phyloP scores from a whole-genome alignment of 1,140 invertebrate species.

The Orussus abietinus region DNA sequence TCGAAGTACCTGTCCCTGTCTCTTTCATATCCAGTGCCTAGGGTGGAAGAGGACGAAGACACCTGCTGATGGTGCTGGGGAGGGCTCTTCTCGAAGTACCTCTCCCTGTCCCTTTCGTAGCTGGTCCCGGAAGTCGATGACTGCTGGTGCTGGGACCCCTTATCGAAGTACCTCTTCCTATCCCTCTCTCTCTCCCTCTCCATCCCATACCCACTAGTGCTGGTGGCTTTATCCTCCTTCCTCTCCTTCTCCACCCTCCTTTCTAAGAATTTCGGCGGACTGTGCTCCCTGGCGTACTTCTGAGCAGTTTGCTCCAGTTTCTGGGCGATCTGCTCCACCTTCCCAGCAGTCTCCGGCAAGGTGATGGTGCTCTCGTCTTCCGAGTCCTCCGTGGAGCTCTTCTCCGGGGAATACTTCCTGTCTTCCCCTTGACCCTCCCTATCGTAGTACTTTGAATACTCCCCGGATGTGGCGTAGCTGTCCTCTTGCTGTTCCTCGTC shows the following conservation, averaged over 20 bases:
- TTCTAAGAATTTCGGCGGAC: constrained; percentile 48
- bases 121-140: constrained; percentile 29
- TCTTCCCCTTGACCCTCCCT: too few relatives aligned
- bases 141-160: constrained; percentile 23
- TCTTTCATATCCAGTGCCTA: constrained; percentile 18
- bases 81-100: constrained; percentile 39
- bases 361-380: constrained; percentile 50
- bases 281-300: constrained; percentile 49
- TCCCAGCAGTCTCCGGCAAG: constrained; percentile 45
- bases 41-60: constrained; percentile 18
- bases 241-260: too few relatives aligned
- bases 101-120: constrained; percentile 29
- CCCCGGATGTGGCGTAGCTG: constrained; percentile 23
- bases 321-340: constrained; percentile 51
- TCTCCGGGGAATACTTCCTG: too few relatives aligned
- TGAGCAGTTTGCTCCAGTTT: constrained; percentile 52
- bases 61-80: constrained; percentile 25
- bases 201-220: too few relatives aligned
- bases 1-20: constrained; percentile 34
- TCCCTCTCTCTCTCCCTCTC: too few relatives aligned
- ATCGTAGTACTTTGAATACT: constrained; percentile 40
- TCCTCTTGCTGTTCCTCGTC: constrained; percentile 38
- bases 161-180: constrained; percentile 36
- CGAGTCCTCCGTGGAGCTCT: constrained; percentile 40
- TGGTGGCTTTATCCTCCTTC: too few relatives aligned